Evolutionary conservation across 2,113 vertebrate genomes (phyloP), one percentile per base, ranked within the genome.

Genomic region (Eptesicus fuscus): DNA sequence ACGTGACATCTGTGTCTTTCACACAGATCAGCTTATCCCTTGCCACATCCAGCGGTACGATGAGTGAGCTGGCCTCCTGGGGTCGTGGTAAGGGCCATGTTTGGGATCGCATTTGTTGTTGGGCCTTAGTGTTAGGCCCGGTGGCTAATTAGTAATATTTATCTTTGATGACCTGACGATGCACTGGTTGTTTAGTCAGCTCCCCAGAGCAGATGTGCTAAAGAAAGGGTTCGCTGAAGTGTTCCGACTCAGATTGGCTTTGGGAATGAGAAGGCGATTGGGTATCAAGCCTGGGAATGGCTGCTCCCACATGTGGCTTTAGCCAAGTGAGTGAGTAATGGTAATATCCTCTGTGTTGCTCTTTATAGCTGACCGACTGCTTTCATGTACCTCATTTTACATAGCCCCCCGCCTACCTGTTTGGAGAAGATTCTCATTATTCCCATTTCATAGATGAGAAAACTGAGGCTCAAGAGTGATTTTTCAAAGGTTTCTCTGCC

Each of bases 1-100:
- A 61, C 70, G 69, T 96, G 95, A 96, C 96, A 96, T 94, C 96
- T 97, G 97, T 95, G 93, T 94, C 95, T 96, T 90, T 95, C 90
- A 86, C 97, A 92, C 88, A 49, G 92, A 97, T 97, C 92, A 96
- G 90, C 85, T 95, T 95, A 47, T 95, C 92, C 92, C 32, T 88
- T 79, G 95, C 94, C 78, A 56, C 95, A 95, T 89, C 78, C 92
- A 90, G 80, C 49, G 90, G 85, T 67, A 70, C 44, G n/a, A 73
- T 96, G 86, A 83, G 91, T 85, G 90, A 80, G 84, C 67, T 35
- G 86, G 96, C 88, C 92, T 76, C 42, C 3, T 67, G 92, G 95
- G 95, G 95, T 97, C 96, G 67, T 7, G 86, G 80, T 37, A 53
- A 97, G 94, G 86, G 95, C 83, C 92, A 49, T 87, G 88, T 95